phyloP scores from a whole-genome alignment of 2,113 vertebrate genomes.

The Noturus placidus region DNA sequence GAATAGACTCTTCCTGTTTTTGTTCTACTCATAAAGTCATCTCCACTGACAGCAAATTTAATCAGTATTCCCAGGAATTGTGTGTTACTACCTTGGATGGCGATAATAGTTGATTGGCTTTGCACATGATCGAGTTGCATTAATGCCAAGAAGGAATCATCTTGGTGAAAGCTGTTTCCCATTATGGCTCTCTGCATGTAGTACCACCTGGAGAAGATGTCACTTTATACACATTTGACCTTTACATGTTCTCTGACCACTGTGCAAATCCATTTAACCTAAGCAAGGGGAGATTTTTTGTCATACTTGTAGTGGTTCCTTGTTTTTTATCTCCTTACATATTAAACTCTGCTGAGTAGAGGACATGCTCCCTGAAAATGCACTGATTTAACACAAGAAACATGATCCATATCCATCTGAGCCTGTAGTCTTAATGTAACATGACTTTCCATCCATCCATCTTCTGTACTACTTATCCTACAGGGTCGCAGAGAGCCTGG shows the following conservation, averaged over 20 bases:
- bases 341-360: neutral
- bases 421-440: neutral
- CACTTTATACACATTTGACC: constrained; percentile 36
- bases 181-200: constrained; percentile 14
- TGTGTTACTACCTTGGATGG: neutral
- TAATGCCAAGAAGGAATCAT: neutral
- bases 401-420: neutral
- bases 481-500: too few species aligned
- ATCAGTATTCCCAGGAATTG: constrained; percentile 7
- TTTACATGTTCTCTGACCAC: constrained; percentile 11
- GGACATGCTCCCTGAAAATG: constrained; percentile 33
- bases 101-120: neutral
- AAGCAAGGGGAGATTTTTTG: neutral
- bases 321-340: constrained; percentile 4
- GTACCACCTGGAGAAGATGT: neutral
- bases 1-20: neutral
- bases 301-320: constrained; percentile 2
- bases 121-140: constrained; percentile 5
- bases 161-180: neutral
- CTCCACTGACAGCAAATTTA: neutral
- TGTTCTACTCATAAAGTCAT: neutral
- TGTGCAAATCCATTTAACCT: constrained; percentile 26
- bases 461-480: too few species aligned
- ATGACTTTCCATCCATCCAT: neutral
- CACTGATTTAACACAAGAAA: constrained; percentile 38